Evolutionary conservation across 1,140 invertebrate genomes (phyloP).

Genomic region (Zaprionus taronus): DNA sequence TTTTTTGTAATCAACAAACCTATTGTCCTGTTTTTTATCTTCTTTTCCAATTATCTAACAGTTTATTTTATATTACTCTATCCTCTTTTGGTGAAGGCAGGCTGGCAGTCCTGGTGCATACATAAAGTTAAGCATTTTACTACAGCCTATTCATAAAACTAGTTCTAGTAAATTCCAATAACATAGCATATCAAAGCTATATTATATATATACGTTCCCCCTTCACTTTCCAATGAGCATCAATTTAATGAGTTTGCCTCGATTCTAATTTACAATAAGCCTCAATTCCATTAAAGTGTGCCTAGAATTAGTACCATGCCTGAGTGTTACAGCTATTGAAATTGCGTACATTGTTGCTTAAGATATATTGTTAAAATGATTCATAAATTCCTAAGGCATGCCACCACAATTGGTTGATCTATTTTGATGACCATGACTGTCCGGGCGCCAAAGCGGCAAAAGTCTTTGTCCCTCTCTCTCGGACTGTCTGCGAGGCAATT

Average conservation of each 20-base stretch:
- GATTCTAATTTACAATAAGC: neutral
- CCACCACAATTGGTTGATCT: slow-evolving; percentile 23
- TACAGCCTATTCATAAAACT: too few relatives aligned
- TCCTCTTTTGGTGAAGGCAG: too few relatives aligned
- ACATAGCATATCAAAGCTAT: neutral
- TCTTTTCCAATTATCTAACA: too few relatives aligned
- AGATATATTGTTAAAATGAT: neutral
- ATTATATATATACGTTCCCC: neutral
- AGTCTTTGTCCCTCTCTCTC: slow-evolving; percentile 3
- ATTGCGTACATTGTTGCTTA: neutral
- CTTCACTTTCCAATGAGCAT: too few relatives aligned
- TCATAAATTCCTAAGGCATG: neutral
- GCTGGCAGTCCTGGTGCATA: too few relatives aligned
- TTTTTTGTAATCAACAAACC: too few relatives aligned
- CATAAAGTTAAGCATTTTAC: too few relatives aligned
- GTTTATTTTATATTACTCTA: too few relatives aligned
- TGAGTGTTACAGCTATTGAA: neutral
- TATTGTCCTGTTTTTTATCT: too few relatives aligned
- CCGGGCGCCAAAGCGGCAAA: neutral
- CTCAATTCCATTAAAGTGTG: neutral
- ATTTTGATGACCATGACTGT: slow-evolving; percentile 38
- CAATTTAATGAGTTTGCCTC: too few relatives aligned
- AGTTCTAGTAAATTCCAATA: neutral
- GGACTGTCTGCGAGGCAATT: slow-evolving; percentile 1
- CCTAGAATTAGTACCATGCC: neutral